A percentile compares a stretch with the other conserved stretches of the same genome.
phyloP scores from a whole-genome alignment of 2,113 vertebrate species.

The mouse (Mus musculus) region GRCm39 chr6:135630001-135630500 shows the following conservation, averaged over 20 bases:
- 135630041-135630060: too few species aligned
- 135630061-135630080: neutral
- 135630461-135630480: constrained; percentile 57
- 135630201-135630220: neutral
- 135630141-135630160: neutral
- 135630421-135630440: neutral
- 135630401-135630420: neutral
- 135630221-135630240: neutral
- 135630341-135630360: neutral
- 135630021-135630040: fast-evolving
- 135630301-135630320: neutral
- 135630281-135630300: neutral
- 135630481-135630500: constrained; percentile 63
- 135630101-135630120: neutral
- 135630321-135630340: neutral
- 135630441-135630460: constrained; percentile 38
- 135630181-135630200: neutral
- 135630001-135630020: neutral
- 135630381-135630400: neutral
- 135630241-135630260: neutral
- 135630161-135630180: neutral
- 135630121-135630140: neutral
- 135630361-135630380: neutral
- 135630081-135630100: neutral
- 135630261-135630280: neutral